Conservation (phyloP, 2,113 vertebrate species). For the Meleagris gallopavo region DNA sequence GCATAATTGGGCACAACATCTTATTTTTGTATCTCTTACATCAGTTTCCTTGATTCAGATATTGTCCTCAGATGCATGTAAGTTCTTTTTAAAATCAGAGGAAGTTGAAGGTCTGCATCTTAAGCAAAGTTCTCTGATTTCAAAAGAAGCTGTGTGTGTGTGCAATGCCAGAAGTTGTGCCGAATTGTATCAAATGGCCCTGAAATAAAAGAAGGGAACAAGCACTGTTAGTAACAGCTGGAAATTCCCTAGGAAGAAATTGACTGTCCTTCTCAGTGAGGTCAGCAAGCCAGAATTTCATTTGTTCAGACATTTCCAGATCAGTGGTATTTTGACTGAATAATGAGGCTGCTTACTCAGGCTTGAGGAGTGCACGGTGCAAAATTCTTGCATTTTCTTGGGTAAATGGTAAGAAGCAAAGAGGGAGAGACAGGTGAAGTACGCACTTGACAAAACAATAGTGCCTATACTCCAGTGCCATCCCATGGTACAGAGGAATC, state of each 20-base stretch:
- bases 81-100: background rate
- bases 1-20: background rate
- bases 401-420: background rate
- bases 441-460: background rate
- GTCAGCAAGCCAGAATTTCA: background rate
- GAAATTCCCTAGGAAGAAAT: background rate
- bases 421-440: background rate
- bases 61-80: background rate
- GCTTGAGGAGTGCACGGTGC: background rate
- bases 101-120: background rate
- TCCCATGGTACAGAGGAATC: background rate
- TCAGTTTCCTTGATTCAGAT: background rate
- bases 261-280: constrained; percentile 35
- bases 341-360: constrained; percentile 48
- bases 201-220: constrained; percentile 30
- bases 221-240: background rate
- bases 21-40: background rate
- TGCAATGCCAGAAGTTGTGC: background rate
- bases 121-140: constrained; percentile 18
- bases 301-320: constrained; percentile 36
- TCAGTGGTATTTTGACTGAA: constrained; percentile 55
- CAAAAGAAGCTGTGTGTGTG: background rate
- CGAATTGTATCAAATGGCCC: background rate
- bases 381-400: background rate
- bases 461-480: background rate